These are phyloP conservation scores for Enteromius viviparus DNA, from an alignment of 2,797 vertebrate genomes.

Conservation along the genomic window DNA sequence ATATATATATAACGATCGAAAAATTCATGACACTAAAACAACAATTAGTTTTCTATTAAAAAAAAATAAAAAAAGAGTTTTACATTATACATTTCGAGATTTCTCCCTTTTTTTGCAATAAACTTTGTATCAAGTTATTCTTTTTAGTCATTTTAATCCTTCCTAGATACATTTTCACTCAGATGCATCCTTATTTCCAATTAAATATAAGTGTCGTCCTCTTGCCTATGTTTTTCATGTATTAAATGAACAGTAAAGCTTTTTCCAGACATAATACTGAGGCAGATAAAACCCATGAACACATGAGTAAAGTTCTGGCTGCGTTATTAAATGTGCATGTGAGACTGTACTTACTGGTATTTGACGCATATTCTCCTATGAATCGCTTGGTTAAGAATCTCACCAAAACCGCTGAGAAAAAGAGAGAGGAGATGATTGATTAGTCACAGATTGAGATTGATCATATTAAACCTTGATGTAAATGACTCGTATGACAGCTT, in stretches of 20 bases:
- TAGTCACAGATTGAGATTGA: constrained; percentile 5
- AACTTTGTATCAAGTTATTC: not conserved
- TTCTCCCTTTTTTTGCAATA: not conserved
- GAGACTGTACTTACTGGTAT: constrained; percentile 57
- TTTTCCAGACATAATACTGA: constrained; percentile 19
- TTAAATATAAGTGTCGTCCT: not conserved
- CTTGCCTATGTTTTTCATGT: constrained; percentile 7
- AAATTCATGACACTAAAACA: not conserved
- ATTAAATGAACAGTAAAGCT: constrained; percentile 18
- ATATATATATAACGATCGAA: too few species aligned
- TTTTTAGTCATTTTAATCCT: not conserved
- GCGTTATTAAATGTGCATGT: constrained; percentile 20
- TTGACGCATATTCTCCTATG: constrained; percentile 68
- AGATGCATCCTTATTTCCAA: not conserved
- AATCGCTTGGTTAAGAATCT: constrained; percentile 71
- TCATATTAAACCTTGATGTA: constrained; percentile 13
- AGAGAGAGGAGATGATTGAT: constrained; percentile 38
- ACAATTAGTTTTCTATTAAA: not conserved
- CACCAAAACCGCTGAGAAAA: constrained; percentile 64
- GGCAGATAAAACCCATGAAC: constrained; percentile 22
- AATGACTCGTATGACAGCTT: not conserved
- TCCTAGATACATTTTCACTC: not conserved
- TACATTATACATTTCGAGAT: not conserved
- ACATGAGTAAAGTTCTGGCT: constrained; percentile 22
- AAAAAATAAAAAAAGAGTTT: not conserved